Evolutionary conservation across 2,888 invertebrate species (phyloP), one percentile per base, ranked within the genome.

Genomic region (Acleris literana): DNA sequence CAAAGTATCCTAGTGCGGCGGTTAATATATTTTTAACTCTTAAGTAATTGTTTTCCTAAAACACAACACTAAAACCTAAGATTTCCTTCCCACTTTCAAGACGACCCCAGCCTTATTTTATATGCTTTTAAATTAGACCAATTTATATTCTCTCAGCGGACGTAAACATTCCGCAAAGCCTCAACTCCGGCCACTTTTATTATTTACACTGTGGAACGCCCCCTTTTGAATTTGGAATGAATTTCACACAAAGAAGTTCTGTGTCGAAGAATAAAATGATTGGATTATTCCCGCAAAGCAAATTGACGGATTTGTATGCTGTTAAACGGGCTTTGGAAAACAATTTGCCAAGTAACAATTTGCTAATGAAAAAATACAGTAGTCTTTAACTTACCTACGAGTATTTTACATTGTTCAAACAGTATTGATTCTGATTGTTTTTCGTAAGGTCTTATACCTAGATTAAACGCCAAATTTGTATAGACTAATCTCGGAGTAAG

Each of bases 81-180:
- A 69, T 64, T 68, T 70, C 7, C 67, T 63, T 59, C 59, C 63
- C 61, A 63, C 59, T 63, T 65, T 51, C 25, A 63, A 65, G 62
- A 51, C 58, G 53, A 53, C 52, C 58, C 51, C 44, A 43, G 64
- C 64, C 58, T 71, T 67, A 71, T 72, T 72, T 72, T 72, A 80
- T 79, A 79, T 76, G 74, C 72, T 82, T 81, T 82, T 77, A 85
- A 84, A 85, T 83, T 77, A 79, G 75, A 69, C 70, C 79, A 80
- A 84, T 86, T 84, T 82, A 81, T 84, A 85, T 85, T 86, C 85
- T 75, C 72, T 67, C 33, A 69, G 71, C 78, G 74, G 69, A 71
- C 76, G 76, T 76, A 79, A 82, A 80, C 77, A 81, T 79, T 76
- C 73, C 68, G 72, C 73, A 68, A 68, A 79, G 69, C 74, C 72